Conservation (phyloP, 2,113 vertebrate species). For the Phylloscopus trochilus region DNA sequence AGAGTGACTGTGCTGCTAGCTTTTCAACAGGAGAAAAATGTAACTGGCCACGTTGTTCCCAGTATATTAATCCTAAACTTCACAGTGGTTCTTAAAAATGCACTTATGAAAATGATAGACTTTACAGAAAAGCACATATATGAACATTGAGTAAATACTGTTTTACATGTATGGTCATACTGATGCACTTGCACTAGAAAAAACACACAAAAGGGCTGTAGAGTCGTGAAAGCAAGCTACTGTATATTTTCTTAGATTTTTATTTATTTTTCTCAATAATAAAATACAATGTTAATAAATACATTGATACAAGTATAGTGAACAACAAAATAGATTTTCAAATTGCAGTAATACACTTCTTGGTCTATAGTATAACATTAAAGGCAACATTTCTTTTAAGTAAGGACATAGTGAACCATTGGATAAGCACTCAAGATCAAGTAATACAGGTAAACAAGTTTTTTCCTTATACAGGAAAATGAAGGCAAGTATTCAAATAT, state of each 20-base stretch:
- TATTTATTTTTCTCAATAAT: constrained; percentile 79
- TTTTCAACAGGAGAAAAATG: constrained; percentile 57
- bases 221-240: constrained; percentile 75
- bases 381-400: constrained; percentile 73
- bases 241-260: constrained; percentile 71
- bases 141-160: constrained; percentile 1
- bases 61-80: neutral
- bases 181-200: constrained; percentile 48
- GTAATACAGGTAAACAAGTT: constrained; percentile 77
- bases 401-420: constrained; percentile 75
- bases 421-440: constrained; percentile 75
- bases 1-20: neutral
- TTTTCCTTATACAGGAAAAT: constrained; percentile 76
- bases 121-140: constrained; percentile 30
- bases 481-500: constrained; percentile 79
- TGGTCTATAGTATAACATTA: constrained; percentile 71
- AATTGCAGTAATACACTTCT: constrained; percentile 74
- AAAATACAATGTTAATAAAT: constrained; percentile 81
- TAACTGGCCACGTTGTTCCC: constrained; percentile 14
- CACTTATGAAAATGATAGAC: neutral
- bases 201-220: constrained; percentile 72
- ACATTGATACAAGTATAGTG: constrained; percentile 77
- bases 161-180: neutral
- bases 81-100: neutral
- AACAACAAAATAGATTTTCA: constrained; percentile 76